Evolutionary conservation across 2,888 invertebrate species (phyloP).

Genomic region (Osmoderma eremita): DNA sequence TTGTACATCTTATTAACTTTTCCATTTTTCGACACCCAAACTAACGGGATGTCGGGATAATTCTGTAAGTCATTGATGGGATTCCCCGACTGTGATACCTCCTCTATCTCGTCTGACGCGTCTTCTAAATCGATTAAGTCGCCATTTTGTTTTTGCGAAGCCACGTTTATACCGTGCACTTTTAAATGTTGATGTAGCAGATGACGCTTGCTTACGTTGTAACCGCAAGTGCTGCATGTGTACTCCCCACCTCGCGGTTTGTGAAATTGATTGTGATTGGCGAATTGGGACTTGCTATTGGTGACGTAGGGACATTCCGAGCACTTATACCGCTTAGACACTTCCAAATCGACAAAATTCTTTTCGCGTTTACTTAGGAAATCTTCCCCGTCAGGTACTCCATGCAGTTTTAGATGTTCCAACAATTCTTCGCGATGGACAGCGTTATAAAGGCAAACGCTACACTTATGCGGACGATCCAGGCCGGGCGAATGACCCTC

Average conservation of each 20-base stretch:
- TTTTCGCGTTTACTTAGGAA: slow-evolving; percentile 64
- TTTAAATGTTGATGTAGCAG: slow-evolving; percentile 85
- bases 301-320: slow-evolving; percentile 85
- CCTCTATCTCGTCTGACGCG: slow-evolving; percentile 58
- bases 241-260: slow-evolving; percentile 78
- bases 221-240: slow-evolving; percentile 84
- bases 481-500: slow-evolving; percentile 76
- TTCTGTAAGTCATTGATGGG: slow-evolving; percentile 63
- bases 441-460: slow-evolving; percentile 83
- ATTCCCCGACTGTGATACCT: slow-evolving; percentile 45
- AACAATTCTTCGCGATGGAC: slow-evolving; percentile 74
- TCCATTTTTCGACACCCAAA: slow-evolving; percentile 80
- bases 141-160: slow-evolving; percentile 63
- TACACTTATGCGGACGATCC: slow-evolving; percentile 73
- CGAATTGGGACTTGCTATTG: slow-evolving; percentile 85
- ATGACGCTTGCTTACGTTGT: slow-evolving; percentile 83
- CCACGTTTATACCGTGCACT: slow-evolving; percentile 74
- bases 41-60: slow-evolving; percentile 73
- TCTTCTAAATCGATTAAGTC: slow-evolving; percentile 57
- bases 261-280: slow-evolving; percentile 89
- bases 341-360: slow-evolving; percentile 53
- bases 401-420: slow-evolving; percentile 75
- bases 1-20: slow-evolving; percentile 84
- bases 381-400: slow-evolving; percentile 70
- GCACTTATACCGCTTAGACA: slow-evolving; percentile 78